Evolutionary conservation across 1,140 invertebrate species (phyloP), one percentile per base, ranked within the genome.

Genomic region (Subanguina moxae): DNA sequence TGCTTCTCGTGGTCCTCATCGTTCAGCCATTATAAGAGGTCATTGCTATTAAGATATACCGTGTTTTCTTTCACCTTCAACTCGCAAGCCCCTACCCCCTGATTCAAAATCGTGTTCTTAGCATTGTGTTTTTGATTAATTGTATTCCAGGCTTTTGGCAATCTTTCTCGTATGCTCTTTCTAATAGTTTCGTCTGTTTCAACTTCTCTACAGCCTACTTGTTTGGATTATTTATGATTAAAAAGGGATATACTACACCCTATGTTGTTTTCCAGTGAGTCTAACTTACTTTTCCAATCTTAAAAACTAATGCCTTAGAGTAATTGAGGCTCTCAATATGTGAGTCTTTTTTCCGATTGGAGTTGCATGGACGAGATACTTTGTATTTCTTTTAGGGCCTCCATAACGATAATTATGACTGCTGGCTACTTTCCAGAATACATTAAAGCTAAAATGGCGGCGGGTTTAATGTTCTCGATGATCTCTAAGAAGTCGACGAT

Each of bases 381-480:
- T 3, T 5, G 32, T 3, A 11, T n/a, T n/a, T n/a, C 32, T 38
- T 38, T 38, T 38, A 38, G 32, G 68, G 77, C 78, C 25, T 68
- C 75, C 27, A 67, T 80, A 30, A 77, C 70, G 48, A 61, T 82
- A 13, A 84, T 84, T 65, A 76, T 82, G 62, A 79, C 82, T 0
- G 72, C 83, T 7, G 82, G 83, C 1, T 85, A 85, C 66, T 73
- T 84, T 42, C 84, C 84, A 0, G 84, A 85, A 68, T 85, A 85
- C 65, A 70, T 82, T 15, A 83, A 84, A 68, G 84, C 84, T 9
- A 73, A 76, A 61, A 71, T 83, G 13, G 76, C 84, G 8, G 83
- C 83, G 17, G 84, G 78, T 13, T 58, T 80, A 52, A 52, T 52
- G 48, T 52, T 52, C 48, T 52, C 48, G 17, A 52, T 52, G 48